phyloP scores from a whole-genome alignment of 2,113 vertebrate species.

The Octodon degus region DNA sequence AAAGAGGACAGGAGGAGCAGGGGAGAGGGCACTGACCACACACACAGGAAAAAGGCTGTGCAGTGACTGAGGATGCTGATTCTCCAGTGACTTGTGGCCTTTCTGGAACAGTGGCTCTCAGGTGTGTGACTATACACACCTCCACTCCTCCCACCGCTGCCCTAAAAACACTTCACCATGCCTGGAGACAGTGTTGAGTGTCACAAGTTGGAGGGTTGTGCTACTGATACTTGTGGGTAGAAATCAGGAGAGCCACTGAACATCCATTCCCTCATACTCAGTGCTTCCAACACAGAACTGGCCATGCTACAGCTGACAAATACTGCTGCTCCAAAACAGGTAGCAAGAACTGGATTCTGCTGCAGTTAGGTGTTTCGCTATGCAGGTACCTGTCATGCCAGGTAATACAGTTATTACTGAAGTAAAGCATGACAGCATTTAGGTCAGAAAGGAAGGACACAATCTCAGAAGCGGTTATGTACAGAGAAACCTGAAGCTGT shows the following conservation, averaged over 20 bases:
- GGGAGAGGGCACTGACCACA: not conserved
- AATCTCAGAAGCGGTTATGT: not conserved
- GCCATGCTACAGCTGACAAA: not conserved
- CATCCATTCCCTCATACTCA: not conserved
- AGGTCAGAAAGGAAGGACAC: not conserved
- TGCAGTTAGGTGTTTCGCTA: not conserved
- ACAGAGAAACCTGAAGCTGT: not conserved
- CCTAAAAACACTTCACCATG: not conserved
- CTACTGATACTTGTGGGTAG: not conserved
- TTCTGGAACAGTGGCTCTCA: not conserved
- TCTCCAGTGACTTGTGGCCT: not conserved
- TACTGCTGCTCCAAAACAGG: not conserved
- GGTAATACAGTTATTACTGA: not conserved
- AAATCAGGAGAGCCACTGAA: not conserved
- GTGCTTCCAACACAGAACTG: not conserved
- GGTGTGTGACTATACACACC: not conserved
- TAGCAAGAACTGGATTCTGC: not conserved
- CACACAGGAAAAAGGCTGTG: not conserved
- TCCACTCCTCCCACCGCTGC: not conserved
- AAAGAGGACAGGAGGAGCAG: not conserved
- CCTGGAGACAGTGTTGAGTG: not conserved
- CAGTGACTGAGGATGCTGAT: not conserved
- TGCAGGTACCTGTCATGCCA: not conserved
- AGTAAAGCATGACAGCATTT: not conserved
- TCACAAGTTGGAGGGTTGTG: not conserved